phyloP scores from a whole-genome alignment of 2,797 vertebrate genomes.

The Acestrorhynchus altus region DNA sequence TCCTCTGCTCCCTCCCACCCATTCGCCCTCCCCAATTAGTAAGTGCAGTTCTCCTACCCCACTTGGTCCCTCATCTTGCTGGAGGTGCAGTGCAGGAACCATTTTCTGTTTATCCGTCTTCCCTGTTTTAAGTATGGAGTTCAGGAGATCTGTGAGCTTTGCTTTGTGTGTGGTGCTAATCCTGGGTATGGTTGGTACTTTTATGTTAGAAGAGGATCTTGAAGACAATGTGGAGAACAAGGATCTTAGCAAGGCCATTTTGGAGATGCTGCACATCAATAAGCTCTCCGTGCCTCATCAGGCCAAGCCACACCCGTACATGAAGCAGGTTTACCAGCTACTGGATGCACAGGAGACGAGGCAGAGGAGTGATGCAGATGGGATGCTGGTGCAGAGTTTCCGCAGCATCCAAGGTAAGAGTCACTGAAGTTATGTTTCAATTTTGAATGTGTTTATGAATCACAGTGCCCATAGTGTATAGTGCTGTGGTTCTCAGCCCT shows the following conservation, averaged over 20 bases:
- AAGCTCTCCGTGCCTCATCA: slow-evolving; percentile 71
- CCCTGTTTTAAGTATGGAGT: slow-evolving; percentile 41
- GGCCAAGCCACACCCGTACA: slow-evolving; percentile 77
- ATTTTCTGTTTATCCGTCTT: slow-evolving; percentile 9
- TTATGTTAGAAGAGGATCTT: slow-evolving; percentile 54
- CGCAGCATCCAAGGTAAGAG: slow-evolving; percentile 70
- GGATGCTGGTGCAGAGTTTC: slow-evolving; percentile 77
- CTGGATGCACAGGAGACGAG: slow-evolving; percentile 66
- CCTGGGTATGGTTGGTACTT: slow-evolving; percentile 37
- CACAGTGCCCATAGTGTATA: neutral
- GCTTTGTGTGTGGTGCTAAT: slow-evolving; percentile 28
- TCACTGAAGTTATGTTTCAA: neutral
- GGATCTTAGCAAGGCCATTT: slow-evolving; percentile 69
- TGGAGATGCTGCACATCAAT: slow-evolving; percentile 80
- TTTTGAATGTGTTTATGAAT: too few species aligned
- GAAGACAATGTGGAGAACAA: slow-evolving; percentile 50
- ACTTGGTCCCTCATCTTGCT: slow-evolving; percentile 52
- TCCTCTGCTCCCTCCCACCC: slow-evolving; percentile 29
- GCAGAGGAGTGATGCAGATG: slow-evolving; percentile 67
- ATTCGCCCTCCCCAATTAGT: slow-evolving; percentile 66
- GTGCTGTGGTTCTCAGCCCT: too few species aligned
- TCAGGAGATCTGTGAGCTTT: neutral
- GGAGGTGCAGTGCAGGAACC: slow-evolving; percentile 18
- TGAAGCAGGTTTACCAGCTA: slow-evolving; percentile 74
- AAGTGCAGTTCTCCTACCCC: slow-evolving; percentile 56